Evolutionary conservation across 2,888 invertebrate genomes (phyloP), one percentile per base, ranked within the genome.

Genomic region (Hesperia comma): DNA sequence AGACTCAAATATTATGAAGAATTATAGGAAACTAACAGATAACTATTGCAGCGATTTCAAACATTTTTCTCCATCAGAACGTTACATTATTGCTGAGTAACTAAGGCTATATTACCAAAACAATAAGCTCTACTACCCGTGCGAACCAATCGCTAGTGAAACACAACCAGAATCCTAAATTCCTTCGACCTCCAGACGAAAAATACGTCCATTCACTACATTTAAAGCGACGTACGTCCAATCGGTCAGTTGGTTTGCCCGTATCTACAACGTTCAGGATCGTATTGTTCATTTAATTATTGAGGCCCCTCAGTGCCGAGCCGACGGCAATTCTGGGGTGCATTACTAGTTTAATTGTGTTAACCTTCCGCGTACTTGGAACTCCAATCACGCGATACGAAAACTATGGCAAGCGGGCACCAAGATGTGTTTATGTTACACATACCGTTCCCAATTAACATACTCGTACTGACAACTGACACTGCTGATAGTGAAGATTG

Each of bases 261-360:
- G 77, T 81, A 82, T 82, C 67, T 69, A 69, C 60, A 69, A 66
- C 58, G 72, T 49, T 19, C 49, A 49, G 19, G 49, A 49, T 49
- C 49, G 17, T 49, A 15, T 70, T 76, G 75, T 74, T 82, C 77
- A 81, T 81, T 83, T 83, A 83, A 82, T 83, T 83, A 81, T 69
- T 58, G 60, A 67, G 73, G 78, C 72, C 80, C 78, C 80, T 76
- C 74, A 71, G 71, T 72, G 72, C 68, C 64, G 64, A 62, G 69
- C 69, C 57, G 69, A 57, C 60, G 63, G 62, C 70, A 68, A 58
- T 40, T 62, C 64, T 64, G 66, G 68, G 69, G 71, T 56, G 69
- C 71, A 69, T 68, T 61, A 63, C 68, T 70, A 66, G 61, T 61
- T 69, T 69, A 75, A 71, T 70, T 71, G 71, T 61, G 58, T 66